These are phyloP conservation scores for Solenodon paradoxus DNA, from an alignment of 2,113 vertebrate genomes.

Conservation along the genomic window DNA sequence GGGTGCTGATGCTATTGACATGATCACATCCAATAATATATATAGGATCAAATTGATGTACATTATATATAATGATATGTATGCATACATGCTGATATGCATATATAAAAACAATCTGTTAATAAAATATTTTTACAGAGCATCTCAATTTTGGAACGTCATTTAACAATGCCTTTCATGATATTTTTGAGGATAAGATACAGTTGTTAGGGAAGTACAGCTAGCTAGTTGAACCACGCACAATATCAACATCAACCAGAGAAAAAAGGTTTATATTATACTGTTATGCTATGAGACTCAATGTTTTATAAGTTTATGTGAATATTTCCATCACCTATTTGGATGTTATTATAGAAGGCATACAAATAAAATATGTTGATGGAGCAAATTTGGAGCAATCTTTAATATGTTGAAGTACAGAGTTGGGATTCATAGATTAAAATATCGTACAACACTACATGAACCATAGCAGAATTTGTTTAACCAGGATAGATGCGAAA, in stretches of 20 bases:
- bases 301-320: not conserved
- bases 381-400: not conserved
- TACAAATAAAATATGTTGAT: not conserved
- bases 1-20: not conserved
- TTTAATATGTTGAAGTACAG: not conserved
- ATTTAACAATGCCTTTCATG: not conserved
- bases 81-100: not conserved
- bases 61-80: not conserved
- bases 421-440: slow-evolving; percentile 30
- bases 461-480: not conserved
- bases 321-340: not conserved
- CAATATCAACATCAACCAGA: not conserved
- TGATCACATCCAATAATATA: not conserved
- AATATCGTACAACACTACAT: not conserved
- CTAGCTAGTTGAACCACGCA: not conserved
- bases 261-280: not conserved
- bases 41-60: not conserved
- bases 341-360: not conserved
- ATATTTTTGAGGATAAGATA: not conserved
- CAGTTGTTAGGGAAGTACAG: not conserved
- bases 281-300: not conserved
- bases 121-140: slow-evolving; percentile 32
- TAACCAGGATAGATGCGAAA: not conserved
- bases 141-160: not conserved
- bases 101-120: not conserved